Percentiles rank a stretch among this genome's conserved stretches.
These are phyloP conservation scores for Anseranas semipalmata DNA, from an alignment of 2,113 vertebrate genomes.

Conservation along the genomic window DNA sequence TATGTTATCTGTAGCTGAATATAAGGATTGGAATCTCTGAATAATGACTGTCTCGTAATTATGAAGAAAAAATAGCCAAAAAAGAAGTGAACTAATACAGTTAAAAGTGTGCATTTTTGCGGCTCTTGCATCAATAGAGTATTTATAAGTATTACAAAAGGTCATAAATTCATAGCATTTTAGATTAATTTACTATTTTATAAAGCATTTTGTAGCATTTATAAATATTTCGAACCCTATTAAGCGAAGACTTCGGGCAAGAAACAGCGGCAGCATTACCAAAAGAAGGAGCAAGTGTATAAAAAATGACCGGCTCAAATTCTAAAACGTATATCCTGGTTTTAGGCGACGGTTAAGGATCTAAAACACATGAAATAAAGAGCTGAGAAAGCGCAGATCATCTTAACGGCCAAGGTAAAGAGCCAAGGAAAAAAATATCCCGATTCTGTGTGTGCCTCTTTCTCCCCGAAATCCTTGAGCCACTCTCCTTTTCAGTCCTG, in stretches of 20 bases:
- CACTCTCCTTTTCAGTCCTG: neutral
- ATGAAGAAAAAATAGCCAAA: neutral
- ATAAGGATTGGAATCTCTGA: neutral
- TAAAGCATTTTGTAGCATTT: neutral
- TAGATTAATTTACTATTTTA: neutral
- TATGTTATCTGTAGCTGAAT: neutral
- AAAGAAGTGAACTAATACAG: neutral
- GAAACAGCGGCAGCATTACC: neutral
- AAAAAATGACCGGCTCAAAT: accelerated
- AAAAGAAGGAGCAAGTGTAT: neutral
- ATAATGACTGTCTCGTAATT: neutral
- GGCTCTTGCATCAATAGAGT: accelerated
- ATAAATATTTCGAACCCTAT: neutral
- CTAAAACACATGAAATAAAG: neutral
- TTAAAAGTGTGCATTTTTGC: neutral
- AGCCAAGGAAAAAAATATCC: neutral
- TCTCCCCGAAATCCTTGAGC: neutral
- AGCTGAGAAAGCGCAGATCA: neutral
- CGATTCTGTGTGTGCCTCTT: neutral
- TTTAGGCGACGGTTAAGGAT: accelerated
- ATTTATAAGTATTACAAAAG: accelerated
- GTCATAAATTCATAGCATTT: neutral
- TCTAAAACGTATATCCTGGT: neutral
- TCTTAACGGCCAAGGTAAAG: neutral
- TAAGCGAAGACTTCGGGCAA: neutral